Percentiles rank a stretch among this genome's conserved stretches.
Conservation (phyloP, 2,797 vertebrate genomes). For the Etheostoma nigrum region DNA sequence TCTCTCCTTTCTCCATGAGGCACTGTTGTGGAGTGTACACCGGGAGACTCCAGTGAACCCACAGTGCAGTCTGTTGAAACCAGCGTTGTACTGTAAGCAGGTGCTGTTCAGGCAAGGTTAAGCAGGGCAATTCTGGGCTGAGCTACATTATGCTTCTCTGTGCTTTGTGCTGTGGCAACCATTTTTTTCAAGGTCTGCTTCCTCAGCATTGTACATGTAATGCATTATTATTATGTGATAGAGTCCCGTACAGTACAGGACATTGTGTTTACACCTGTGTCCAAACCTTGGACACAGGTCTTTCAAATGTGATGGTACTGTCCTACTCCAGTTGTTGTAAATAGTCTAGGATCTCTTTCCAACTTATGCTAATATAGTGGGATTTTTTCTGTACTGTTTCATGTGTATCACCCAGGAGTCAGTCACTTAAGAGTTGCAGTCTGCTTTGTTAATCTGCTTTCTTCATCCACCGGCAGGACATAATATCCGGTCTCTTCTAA, state of each 20-base stretch:
- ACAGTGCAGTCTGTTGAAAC: constrained; percentile 6
- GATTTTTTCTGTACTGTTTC: not conserved
- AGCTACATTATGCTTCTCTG: not conserved
- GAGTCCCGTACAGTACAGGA: not conserved
- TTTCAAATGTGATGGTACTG: not conserved
- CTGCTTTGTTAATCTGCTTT: constrained; percentile 26
- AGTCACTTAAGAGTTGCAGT: constrained; percentile 8
- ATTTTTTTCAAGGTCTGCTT: constrained; percentile 3
- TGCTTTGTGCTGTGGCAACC: not conserved
- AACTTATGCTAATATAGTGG: not conserved
- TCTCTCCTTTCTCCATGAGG: constrained; percentile 8
- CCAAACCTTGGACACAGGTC: not conserved
- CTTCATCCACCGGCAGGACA: not conserved
- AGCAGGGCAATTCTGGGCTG: constrained; percentile 1
- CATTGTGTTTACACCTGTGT: constrained; percentile 4
- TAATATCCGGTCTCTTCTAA: constrained; percentile 37
- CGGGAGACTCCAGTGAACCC: constrained; percentile 6
- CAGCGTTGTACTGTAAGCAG: not conserved
- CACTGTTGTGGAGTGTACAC: not conserved
- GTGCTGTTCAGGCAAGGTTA: constrained; percentile 7
- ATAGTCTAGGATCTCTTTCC: not conserved
- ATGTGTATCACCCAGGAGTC: constrained; percentile 1
- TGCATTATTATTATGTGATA: not conserved
- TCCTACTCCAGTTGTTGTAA: constrained; percentile 2
- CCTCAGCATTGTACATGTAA: constrained; percentile 28